Conservation (phyloP, 2,797 vertebrate genomes). For the Pseudopleuronectes americanus region DNA sequence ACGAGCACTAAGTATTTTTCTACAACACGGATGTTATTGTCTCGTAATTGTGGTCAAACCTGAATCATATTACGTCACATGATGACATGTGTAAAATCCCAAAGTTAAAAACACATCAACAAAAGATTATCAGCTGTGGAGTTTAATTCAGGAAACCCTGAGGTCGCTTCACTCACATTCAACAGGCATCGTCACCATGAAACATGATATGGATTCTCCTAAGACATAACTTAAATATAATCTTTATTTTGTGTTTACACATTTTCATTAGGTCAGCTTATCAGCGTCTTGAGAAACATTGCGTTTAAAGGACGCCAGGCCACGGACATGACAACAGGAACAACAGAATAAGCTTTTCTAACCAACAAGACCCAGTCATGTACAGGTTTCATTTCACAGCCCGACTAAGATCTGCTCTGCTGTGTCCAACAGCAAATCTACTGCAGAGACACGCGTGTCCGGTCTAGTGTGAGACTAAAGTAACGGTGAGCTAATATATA, state of each 20-base stretch:
- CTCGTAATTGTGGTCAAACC: too few species aligned
- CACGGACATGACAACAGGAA: slow-evolving; percentile 19
- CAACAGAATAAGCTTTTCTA: slow-evolving; percentile 2
- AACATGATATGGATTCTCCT: background rate
- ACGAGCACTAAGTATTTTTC: too few species aligned
- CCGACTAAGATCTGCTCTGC: background rate
- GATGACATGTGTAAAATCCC: too few species aligned
- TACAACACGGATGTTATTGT: too few species aligned
- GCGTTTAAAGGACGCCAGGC: slow-evolving; percentile 11
- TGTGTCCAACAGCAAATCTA: background rate
- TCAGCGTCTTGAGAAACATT: slow-evolving; percentile 13
- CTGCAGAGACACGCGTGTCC: background rate
- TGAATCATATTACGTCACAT: too few species aligned
- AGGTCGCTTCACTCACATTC: background rate
- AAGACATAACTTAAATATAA: slow-evolving; percentile 68
- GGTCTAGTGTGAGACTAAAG: background rate
- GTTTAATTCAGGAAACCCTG: background rate
- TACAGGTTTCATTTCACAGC: slow-evolving; percentile 16
- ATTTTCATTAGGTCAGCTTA: slow-evolving; percentile 26
- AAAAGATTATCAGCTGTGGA: background rate
- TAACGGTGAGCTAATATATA: slow-evolving; percentile 17
- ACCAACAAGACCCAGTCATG: slow-evolving; percentile 1
- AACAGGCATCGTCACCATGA: background rate
- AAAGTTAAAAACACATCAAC: too few species aligned
- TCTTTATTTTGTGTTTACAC: slow-evolving; percentile 67